Conservation (phyloP, 1,140 invertebrate genomes). For the Drosophila trapezifrons region DNA sequence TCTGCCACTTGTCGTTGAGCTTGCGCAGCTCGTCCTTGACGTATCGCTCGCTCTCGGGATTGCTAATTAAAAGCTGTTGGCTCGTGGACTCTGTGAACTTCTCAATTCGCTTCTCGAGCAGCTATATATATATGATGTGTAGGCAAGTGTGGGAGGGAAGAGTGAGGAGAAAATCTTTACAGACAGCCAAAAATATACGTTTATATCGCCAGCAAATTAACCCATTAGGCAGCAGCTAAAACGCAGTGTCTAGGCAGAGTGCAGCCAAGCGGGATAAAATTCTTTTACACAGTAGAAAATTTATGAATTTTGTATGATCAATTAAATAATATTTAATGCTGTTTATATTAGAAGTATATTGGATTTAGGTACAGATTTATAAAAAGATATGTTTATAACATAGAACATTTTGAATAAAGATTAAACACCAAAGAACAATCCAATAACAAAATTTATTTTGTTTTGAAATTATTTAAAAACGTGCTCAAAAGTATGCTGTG, state of each 20-base stretch:
- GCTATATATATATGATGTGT: constrained; percentile 78
- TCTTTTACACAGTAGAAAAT: constrained; percentile 9
- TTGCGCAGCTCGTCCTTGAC: constrained; percentile 88
- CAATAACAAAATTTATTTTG: too few relatives aligned
- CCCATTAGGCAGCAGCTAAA: constrained; percentile 53
- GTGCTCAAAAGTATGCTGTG: neutral
- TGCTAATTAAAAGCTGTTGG: constrained; percentile 87
- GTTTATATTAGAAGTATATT: too few relatives aligned
- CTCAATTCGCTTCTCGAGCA: constrained; percentile 90
- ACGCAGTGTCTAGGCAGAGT: constrained; percentile 34
- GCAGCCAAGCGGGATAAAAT: constrained; percentile 40
- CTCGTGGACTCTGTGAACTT: constrained; percentile 89
- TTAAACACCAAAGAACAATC: too few relatives aligned
- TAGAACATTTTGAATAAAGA: too few relatives aligned
- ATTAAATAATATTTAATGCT: neutral
- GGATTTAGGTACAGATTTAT: too few relatives aligned
- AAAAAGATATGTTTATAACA: too few relatives aligned
- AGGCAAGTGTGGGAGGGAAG: neutral
- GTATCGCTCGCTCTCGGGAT: constrained; percentile 86
- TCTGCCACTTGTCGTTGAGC: constrained; percentile 89
- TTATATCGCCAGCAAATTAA: constrained; percentile 37
- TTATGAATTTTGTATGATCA: neutral
- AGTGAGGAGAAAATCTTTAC: constrained; percentile 23
- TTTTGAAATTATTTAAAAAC: neutral
- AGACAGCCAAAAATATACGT: constrained; percentile 50